Conservation (phyloP, 1,140 invertebrate genomes). For the Micrasema longulum region DNA sequence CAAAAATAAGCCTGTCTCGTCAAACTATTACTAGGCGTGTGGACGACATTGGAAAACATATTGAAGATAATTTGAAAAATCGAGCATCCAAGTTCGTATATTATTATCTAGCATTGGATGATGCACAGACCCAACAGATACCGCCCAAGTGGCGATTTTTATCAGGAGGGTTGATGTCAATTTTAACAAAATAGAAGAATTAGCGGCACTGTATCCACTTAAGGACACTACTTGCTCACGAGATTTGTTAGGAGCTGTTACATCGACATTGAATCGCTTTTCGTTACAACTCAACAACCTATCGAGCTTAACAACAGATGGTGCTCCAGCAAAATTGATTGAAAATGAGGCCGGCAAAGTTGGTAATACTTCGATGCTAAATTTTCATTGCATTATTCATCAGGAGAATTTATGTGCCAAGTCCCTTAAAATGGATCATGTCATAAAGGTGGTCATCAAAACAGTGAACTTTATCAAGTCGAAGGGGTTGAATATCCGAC, state of each 20-base stretch:
- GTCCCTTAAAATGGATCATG: constrained; percentile 55
- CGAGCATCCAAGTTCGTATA: constrained; percentile 54
- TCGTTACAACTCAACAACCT: constrained; percentile 43
- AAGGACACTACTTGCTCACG: constrained; percentile 56
- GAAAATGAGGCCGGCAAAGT: constrained; percentile 46
- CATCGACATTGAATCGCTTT: constrained; percentile 40
- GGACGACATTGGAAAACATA: constrained; percentile 55
- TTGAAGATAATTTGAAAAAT: constrained; percentile 52
- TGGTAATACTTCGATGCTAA: constrained; percentile 45
- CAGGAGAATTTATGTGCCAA: constrained; percentile 56
- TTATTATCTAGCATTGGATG: constrained; percentile 58
- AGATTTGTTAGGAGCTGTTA: constrained; percentile 56
- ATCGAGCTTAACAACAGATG: constrained; percentile 57
- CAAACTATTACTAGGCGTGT: constrained; percentile 56
- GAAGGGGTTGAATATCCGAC: constrained; percentile 56
- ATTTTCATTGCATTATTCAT: constrained; percentile 48
- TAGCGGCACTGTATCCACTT: constrained; percentile 54
- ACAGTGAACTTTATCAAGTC: constrained; percentile 57
- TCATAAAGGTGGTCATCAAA: constrained; percentile 57
- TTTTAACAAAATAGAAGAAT: constrained; percentile 57
- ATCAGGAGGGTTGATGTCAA: constrained; percentile 55
- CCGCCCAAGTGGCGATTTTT: constrained; percentile 57
- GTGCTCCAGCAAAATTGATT: constrained; percentile 55
- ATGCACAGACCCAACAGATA: constrained; percentile 57
- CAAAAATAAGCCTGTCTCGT: constrained; percentile 53